Evolutionary conservation across 2,888 invertebrate species (phyloP).

Genomic region (Macrosoma leucophasiata): DNA sequence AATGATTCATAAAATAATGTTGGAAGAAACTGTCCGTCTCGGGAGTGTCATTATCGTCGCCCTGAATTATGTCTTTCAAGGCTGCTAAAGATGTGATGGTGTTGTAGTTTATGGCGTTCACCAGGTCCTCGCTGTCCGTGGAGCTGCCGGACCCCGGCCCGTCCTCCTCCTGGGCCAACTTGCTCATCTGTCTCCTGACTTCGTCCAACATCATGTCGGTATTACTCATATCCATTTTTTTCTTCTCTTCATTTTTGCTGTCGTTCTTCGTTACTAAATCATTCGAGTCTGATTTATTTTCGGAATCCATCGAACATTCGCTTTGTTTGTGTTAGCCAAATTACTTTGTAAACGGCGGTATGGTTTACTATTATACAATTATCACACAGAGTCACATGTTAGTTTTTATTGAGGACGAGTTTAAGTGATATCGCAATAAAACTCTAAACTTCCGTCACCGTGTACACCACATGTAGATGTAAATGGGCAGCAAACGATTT

Average conservation of each 20-base stretch:
- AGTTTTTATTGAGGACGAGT: slow-evolving; percentile 22
- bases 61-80: slow-evolving; percentile 80
- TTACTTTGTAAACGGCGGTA: slow-evolving; percentile 30
- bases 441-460: slow-evolving; percentile 48
- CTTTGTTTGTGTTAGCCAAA: slow-evolving; percentile 30
- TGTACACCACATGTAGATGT: slow-evolving; percentile 39
- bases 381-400: slow-evolving; percentile 59
- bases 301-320: slow-evolving; percentile 66
- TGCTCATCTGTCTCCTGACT: slow-evolving; percentile 30
- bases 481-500: slow-evolving; percentile 36
- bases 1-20: slow-evolving; percentile 84
- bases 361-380: slow-evolving; percentile 9
- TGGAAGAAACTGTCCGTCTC: slow-evolving; percentile 80
- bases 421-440: slow-evolving; percentile 51
- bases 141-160: slow-evolving; percentile 60
- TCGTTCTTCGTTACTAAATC: slow-evolving; percentile 44
- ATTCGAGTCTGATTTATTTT: slow-evolving; percentile 38
- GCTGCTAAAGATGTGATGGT: slow-evolving; percentile 81
- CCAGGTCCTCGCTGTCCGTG: slow-evolving; percentile 78
- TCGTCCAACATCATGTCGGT: slow-evolving; percentile 34
- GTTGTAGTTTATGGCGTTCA: slow-evolving; percentile 81
- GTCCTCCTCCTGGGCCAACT: slow-evolving; percentile 35
- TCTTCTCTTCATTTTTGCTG: slow-evolving; percentile 61
- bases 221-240: slow-evolving; percentile 43
- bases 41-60: slow-evolving; percentile 72